Base-by-base conservation (phyloP, 2,113 vertebrate genomes). In the Pachyramphus minor region DNA sequence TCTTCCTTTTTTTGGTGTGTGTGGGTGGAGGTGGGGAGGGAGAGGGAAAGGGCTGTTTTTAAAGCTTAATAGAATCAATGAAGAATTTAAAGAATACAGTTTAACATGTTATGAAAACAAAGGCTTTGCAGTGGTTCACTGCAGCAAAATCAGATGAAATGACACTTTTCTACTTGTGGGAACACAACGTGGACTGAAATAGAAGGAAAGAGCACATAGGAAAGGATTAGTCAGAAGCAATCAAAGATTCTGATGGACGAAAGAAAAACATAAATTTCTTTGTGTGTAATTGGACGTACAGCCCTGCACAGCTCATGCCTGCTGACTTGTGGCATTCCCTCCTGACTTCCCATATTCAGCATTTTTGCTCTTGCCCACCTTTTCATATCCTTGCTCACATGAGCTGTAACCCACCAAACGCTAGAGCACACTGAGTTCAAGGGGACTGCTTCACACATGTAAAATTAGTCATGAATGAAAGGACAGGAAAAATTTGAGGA, bases 31-130 rank as follows among this genome's bases (percentile, higher is more conserved):
- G 8, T 60, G 30, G 53, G 24, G n/a, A 77, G 28, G 35, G 28
- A 72, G 67, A 79, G 25, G 53, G 49, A 89, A 95, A 95, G 18
- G 45, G 15, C 37, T 93, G 59, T 90, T 96, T 95, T 85, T 91
- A 95, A 93, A 93, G 73, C 83, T 95, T 91, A 94, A 94, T 87
- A 91, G 84, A 95, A 87, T 96, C 91, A 93, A 86, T 52, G 75
- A 97, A 95, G 87, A 96, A 94, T 96, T 91, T 91, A 67, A 96
- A 90, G 84, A 93, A 83, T 87, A 97, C 78, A 83, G 52, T 94
- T 95, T 93, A 91, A 44, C 42, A n/a, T 79, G 78, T 87, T 91
- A 88, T 63, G 78, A 94, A 96, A 96, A 95, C 90, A 97, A 93
- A 93, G 78, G 82, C 91, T 96, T 90, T 94, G 50, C 87, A 81